These are phyloP conservation scores for Sakesphorus luctuosus DNA, from an alignment of 2,113 vertebrate genomes.

Conservation along the genomic window DNA sequence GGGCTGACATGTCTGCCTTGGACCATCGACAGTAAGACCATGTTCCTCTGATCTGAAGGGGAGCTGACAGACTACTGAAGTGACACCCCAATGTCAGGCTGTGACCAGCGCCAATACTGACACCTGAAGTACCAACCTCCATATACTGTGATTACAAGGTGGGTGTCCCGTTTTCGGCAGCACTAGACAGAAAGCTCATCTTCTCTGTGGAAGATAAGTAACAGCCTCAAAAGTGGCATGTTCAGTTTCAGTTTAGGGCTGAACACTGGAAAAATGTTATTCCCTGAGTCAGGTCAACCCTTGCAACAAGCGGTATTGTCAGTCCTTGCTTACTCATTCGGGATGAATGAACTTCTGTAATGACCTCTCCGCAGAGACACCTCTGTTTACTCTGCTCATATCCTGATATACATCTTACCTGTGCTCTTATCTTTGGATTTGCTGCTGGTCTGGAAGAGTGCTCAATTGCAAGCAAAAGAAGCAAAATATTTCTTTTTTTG, in stretches of 20 bases:
- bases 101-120: background rate
- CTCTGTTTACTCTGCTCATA: background rate
- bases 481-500: background rate
- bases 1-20: background rate
- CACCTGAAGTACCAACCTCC: background rate
- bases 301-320: background rate
- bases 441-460: background rate
- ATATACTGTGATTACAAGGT: background rate
- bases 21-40: background rate
- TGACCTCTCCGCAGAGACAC: background rate
- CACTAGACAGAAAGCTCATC: background rate
- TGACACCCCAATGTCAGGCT: background rate
- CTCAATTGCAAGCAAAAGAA: background rate
- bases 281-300: background rate
- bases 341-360: slow-evolving; percentile 1
- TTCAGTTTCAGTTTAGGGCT: background rate
- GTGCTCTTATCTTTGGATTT: background rate
- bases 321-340: background rate
- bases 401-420: background rate
- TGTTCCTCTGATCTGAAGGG: background rate
- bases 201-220: background rate
- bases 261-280: background rate
- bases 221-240: background rate
- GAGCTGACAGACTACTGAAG: background rate
- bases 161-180: background rate